Evolutionary conservation across 2,797 vertebrate genomes (phyloP).

Genomic region (Nasua narica): DNA sequence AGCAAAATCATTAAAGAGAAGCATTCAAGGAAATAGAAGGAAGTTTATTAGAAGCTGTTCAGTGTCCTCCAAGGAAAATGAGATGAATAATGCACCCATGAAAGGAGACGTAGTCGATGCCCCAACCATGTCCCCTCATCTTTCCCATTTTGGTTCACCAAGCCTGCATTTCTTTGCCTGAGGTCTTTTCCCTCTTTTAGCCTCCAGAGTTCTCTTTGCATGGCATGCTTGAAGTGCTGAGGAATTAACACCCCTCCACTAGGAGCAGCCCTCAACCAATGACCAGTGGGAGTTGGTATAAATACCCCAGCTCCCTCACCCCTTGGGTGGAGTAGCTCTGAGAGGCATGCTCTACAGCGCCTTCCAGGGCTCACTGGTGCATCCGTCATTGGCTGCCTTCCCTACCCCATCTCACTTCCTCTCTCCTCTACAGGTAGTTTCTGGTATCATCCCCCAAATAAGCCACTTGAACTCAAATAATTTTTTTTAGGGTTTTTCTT

Average conservation of each 20-base stretch:
- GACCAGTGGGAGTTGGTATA: too few relatives aligned
- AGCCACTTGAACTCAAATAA: background rate
- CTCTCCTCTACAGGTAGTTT: background rate
- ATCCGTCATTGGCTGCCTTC: background rate
- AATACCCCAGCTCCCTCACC: background rate
- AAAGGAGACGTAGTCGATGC: background rate
- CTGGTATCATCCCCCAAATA: background rate
- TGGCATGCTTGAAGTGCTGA: background rate
- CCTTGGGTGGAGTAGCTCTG: background rate
- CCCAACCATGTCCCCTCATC: background rate
- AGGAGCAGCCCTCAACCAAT: background rate
- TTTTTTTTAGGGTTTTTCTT: background rate
- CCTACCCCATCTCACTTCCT: background rate
- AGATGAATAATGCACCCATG: background rate
- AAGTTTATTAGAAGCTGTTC: background rate
- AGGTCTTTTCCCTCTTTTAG: background rate
- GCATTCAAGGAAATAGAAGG: background rate
- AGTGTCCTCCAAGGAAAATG: background rate
- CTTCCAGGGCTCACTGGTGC: background rate
- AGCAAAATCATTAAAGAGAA: background rate
- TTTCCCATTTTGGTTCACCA: background rate
- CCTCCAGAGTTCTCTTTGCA: background rate
- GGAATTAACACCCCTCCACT: background rate
- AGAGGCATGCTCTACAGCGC: accelerated
- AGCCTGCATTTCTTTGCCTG: background rate